These are phyloP conservation scores for Ectemnius continuus DNA, from an alignment of 2,888 invertebrate genomes.

Conservation along the genomic window DNA sequence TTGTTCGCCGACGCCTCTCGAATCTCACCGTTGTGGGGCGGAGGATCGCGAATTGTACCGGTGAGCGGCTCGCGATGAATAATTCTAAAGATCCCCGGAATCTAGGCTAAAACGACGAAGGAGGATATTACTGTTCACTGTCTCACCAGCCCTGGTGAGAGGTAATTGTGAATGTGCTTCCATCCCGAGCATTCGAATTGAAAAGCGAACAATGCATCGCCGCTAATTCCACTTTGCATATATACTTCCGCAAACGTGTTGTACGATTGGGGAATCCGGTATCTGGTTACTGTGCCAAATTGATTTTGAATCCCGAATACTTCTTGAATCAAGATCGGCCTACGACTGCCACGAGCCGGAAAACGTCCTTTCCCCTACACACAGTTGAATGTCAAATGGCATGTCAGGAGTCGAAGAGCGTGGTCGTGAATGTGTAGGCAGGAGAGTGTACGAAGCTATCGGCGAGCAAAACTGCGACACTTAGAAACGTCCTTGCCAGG, in stretches of 20 bases:
- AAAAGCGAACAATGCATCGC: background rate
- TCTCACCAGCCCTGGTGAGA: background rate
- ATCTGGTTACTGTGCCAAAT: too few species aligned
- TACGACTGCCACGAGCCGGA: too few species aligned
- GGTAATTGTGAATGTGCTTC: conserved; percentile 4
- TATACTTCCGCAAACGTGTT: too few species aligned
- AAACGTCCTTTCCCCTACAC: too few species aligned
- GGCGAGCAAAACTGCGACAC: conserved; percentile 35
- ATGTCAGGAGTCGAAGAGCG: conserved; percentile 4
- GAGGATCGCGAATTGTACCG: conserved; percentile 4
- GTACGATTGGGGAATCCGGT: too few species aligned
- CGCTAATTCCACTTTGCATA: too few species aligned
- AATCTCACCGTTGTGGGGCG: background rate
- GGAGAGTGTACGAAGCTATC: background rate
- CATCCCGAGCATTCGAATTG: background rate
- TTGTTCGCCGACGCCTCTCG: background rate
- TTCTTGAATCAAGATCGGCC: too few species aligned
- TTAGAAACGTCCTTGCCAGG: conserved; percentile 57
- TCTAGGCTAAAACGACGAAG: conserved; percentile 2
- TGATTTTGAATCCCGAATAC: too few species aligned
- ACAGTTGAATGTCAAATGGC: conserved; percentile 13
- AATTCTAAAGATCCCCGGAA: conserved; percentile 6
- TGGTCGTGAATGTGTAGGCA: too few species aligned
- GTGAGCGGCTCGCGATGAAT: background rate
- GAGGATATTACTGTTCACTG: conserved; percentile 2